These are phyloP conservation scores for Drosophila erecta DNA, from an alignment of 1,140 invertebrate species.

Conservation along the genomic window DNA sequence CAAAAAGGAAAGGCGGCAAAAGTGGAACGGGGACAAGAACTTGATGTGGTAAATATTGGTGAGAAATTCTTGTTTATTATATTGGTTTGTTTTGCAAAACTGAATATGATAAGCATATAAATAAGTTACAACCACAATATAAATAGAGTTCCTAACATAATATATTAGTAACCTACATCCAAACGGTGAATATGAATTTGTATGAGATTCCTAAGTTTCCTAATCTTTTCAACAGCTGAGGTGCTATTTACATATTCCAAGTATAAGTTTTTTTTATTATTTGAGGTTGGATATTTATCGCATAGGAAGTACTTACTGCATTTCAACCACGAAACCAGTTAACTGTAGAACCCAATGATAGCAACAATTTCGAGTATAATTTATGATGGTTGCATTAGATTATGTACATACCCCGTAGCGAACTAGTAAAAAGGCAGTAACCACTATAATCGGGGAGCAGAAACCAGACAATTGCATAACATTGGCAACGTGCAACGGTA, in stretches of 20 bases:
- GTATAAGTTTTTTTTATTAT: neutral
- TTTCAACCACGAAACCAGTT: conserved; percentile 30
- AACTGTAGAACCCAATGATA: neutral
- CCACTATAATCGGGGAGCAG: conserved; percentile 22
- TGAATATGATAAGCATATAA: neutral
- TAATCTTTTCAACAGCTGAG: no score
- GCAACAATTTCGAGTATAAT: conserved; percentile 15
- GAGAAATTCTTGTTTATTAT: conserved; percentile 2
- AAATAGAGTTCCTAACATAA: no score
- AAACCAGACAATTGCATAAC: conserved; percentile 59
- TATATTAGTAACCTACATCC: neutral
- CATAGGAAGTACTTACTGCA: conserved; percentile 15
- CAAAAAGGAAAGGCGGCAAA: conserved; percentile 25
- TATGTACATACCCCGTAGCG: conserved; percentile 17
- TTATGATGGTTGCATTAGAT: conserved; percentile 32
- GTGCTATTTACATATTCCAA: no score
- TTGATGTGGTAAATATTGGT: conserved; percentile 11
- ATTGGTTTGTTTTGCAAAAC: neutral
- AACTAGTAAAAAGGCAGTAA: conserved; percentile 41
- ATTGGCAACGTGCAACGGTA: conserved; percentile 40
- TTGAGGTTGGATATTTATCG: conserved; percentile 10
- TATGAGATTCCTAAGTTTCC: no score
- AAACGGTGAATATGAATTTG: no score
- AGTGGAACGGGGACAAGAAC: conserved; percentile 42
- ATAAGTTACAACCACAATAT: neutral